Percentiles rank a stretch among this genome's conserved stretches.
Evolutionary conservation across 2,113 vertebrate species (phyloP).

Genomic region (Bubo scandiacus): DNA sequence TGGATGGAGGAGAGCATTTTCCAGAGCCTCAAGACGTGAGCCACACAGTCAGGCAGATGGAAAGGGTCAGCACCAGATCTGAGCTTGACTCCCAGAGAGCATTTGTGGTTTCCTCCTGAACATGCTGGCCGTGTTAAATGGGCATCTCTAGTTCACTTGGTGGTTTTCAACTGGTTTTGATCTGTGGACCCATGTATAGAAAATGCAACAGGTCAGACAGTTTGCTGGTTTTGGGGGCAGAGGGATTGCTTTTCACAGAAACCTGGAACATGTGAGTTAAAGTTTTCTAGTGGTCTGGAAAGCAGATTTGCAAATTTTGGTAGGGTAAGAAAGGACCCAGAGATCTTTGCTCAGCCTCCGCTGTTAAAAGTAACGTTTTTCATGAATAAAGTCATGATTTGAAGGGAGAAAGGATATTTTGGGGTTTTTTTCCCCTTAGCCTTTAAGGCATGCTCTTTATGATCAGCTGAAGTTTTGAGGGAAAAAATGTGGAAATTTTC

Average conservation of each 20-base stretch:
- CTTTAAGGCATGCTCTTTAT: not conserved
- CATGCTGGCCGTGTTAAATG: not conserved
- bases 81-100: not conserved
- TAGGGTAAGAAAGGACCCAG: not conserved
- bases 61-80: not conserved
- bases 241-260: not conserved
- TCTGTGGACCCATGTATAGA: not conserved
- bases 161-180: not conserved
- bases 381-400: not conserved
- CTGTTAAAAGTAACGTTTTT: conserved; percentile 29
- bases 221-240: not conserved
- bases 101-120: not conserved
- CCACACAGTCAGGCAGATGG: not conserved
- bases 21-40: not conserved
- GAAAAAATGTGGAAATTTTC: not conserved
- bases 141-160: not conserved
- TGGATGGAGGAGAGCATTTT: not conserved
- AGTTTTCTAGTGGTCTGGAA: not conserved
- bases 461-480: conserved; percentile 39
- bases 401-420: not conserved
- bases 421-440: not conserved
- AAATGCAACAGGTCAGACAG: not conserved
- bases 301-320: not conserved
- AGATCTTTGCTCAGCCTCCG: not conserved
- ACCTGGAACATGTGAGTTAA: not conserved